These are phyloP conservation scores for Cisticola juncidis DNA, from an alignment of 2,113 vertebrate genomes.

Conservation along the genomic window DNA sequence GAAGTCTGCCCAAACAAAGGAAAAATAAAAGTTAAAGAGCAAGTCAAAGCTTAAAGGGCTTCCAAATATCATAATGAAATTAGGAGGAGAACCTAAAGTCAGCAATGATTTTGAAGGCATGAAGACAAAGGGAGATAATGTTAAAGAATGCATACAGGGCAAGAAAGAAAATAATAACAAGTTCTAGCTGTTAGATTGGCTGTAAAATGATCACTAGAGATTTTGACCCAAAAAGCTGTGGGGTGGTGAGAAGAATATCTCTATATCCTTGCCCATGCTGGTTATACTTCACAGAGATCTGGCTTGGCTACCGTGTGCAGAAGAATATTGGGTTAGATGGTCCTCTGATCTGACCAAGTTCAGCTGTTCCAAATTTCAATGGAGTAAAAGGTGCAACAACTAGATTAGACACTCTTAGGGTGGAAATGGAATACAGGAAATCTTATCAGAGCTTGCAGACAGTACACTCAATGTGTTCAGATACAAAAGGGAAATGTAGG, in stretches of 20 bases:
- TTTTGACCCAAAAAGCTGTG: not conserved
- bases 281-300: not conserved
- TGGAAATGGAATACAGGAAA: slow-evolving; percentile 34
- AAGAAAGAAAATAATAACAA: not conserved
- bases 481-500: not conserved
- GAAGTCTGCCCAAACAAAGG: not conserved
- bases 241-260: not conserved
- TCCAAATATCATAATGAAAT: not conserved
- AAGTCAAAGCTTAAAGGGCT: not conserved
- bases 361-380: slow-evolving; percentile 7
- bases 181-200: not conserved
- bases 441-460: slow-evolving; percentile 28
- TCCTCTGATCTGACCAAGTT: not conserved
- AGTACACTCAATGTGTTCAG: not conserved
- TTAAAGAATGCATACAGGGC: not conserved
- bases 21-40: not conserved
- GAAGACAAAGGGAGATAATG: not conserved
- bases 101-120: not conserved
- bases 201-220: slow-evolving; percentile 15
- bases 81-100: not conserved
- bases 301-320: not conserved
- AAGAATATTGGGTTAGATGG: not conserved
- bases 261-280: not conserved
- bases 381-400: slow-evolving; percentile 36
- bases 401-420: slow-evolving; percentile 12